Evolutionary conservation across 2,797 vertebrate genomes (phyloP).

Genomic region (Heteromormyrus szaboi): DNA sequence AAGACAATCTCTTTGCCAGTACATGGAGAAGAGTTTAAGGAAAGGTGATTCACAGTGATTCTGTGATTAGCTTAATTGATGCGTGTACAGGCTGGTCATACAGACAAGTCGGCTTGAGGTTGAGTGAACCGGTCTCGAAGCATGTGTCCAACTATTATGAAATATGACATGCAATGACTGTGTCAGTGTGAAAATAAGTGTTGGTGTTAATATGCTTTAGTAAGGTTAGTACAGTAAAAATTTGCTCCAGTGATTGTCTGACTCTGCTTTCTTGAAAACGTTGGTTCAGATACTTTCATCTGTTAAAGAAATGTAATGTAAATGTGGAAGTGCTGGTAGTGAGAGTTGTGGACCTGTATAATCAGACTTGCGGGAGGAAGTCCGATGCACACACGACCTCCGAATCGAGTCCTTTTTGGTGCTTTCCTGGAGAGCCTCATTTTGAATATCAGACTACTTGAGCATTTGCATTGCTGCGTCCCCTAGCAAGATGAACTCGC

Average conservation of each 20-base stretch:
- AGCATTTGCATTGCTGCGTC: not conserved
- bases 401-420: not conserved
- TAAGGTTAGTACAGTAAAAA: not conserved
- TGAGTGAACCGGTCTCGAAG: not conserved
- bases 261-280: not conserved
- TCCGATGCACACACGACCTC: not conserved
- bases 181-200: not conserved
- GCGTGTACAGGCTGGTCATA: not conserved
- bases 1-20: not conserved
- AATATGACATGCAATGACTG: not conserved
- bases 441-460: not conserved
- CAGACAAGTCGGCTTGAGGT: not conserved
- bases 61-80: not conserved
- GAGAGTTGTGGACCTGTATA: not conserved
- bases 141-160: not conserved
- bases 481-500: not conserved
- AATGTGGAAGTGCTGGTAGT: not conserved
- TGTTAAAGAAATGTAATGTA: not conserved
- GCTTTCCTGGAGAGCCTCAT: not conserved
- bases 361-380: not conserved
- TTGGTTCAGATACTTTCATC: not conserved
- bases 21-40: not conserved
- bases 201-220: not conserved
- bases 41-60: not conserved
- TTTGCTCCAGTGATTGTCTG: not conserved